Evolutionary conservation across 2,113 vertebrate species (phyloP), one percentile per base, ranked within the genome.

Genomic region (Coptodon rendalli): DNA sequence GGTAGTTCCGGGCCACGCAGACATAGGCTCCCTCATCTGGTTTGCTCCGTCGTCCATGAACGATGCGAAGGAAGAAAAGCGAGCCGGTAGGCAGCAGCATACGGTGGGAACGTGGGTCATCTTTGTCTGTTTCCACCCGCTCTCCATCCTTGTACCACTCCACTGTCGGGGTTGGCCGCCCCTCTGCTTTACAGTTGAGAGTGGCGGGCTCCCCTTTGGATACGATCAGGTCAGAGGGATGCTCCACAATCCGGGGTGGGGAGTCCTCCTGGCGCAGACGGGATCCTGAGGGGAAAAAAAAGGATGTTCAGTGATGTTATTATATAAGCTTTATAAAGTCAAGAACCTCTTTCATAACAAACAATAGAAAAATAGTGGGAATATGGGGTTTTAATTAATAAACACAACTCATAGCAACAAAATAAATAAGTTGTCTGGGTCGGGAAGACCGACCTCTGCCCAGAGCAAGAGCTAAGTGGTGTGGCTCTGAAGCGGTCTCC

Each of bases 81-180:
- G 99, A 99, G 82, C 99, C 99, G 9, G 97, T 99, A 94, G 98
- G 98, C 88, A 99, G 97, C 89, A 99, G 97, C 98, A 99, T 99
- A 79, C 99, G 97, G 85, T 99, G 99, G 1, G 99, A 99, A n/a
- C 98, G 97, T 0, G 98, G 97, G 54, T 99, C 97, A 0, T 99
- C 99, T 95, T 97, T 98, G 95, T 99, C 98, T 0, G 98, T 99
- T 86, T 99, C 99, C 92, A 99, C 99, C 27, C 99, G 96, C 93
- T 99, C 99, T 3, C 98, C 98, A 56, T 98, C 98, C 92, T 99
- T 99, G 96, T 99, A 99, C 99, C 99, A 99, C 93, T 99, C 99
- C 80, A 99, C 98, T 12, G 98, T 99, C 9, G 99, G 98, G 1
- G 96, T 97, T 0, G 99, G 99, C n/a, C 98, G 89, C 12, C 99